Evolutionary conservation across 2,113 vertebrate species (phyloP).

Genomic region (Actinemys pallida): DNA sequence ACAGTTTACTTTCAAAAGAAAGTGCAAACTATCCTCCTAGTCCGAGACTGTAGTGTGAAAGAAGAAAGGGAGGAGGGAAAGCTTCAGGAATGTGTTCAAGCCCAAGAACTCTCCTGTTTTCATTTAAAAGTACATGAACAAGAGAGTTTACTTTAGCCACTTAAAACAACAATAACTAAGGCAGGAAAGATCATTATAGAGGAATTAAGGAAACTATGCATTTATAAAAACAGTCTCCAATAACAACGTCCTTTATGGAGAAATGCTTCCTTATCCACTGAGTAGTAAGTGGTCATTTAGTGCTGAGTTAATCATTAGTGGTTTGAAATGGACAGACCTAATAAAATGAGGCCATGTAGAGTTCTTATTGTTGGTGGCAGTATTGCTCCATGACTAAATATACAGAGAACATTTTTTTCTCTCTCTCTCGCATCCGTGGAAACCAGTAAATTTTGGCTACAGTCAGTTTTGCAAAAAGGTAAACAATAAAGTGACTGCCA

Average conservation of each 20-base stretch:
- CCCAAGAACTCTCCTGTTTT: conserved; percentile 64
- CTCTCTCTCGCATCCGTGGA: neutral
- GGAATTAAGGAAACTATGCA: conserved; percentile 66
- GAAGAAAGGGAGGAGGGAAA: conserved; percentile 40
- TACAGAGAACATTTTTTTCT: conserved; percentile 6
- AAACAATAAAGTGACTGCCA: neutral
- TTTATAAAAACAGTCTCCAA: conserved; percentile 61
- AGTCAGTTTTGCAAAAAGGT: neutral
- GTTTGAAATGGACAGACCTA: conserved; percentile 34
- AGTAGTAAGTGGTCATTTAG: conserved; percentile 39
- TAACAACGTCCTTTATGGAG: conserved; percentile 52
- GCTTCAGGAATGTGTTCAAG: conserved; percentile 50
- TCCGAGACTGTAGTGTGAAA: conserved; percentile 30
- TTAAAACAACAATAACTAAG: conserved; percentile 68
- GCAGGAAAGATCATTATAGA: conserved; percentile 57
- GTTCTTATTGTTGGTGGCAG: conserved; percentile 51
- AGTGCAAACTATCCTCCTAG: conserved; percentile 49
- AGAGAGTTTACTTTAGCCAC: conserved; percentile 57
- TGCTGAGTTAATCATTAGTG: conserved; percentile 55
- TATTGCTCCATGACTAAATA: conserved; percentile 5
- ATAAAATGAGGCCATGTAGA: conserved; percentile 38
- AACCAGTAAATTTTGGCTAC: neutral
- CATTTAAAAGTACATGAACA: conserved; percentile 64
- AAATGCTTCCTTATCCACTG: conserved; percentile 44
- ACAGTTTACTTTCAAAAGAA: conserved; percentile 52